Base-by-base conservation (phyloP, 2,797 vertebrate genomes). In the Chelon labrosus region DNA sequence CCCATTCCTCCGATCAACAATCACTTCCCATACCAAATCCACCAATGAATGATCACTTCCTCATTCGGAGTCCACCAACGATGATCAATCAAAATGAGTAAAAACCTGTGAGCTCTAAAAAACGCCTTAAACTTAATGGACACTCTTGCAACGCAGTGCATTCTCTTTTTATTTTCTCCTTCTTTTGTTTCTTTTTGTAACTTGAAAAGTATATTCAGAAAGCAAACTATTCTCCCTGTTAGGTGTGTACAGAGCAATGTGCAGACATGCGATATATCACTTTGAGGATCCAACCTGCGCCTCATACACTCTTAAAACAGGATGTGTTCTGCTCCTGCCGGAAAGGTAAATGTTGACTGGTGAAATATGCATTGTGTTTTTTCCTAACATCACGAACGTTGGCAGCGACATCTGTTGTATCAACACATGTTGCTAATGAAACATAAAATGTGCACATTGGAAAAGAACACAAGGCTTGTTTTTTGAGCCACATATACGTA, bases 91-190 rank as follows among this genome's bases (percentile, higher is more conserved):
- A 93, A 85, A 72, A 92, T 46, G 82, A 89, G 85, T 92, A 87
- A 86, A 86, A 91, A 97, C 97, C 97, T 96, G 95, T 95, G 96
- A 98, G 96, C 96, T 98, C 97, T 63, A 96, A 97, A 97, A 96
- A 97, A 96, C 97, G 98, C 98, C 98, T 99, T 99, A 99, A 98
- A 96, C 96, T 75, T 86, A 95, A 96, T 70, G 95, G 96, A 98
- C 97, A 97, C 97, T 98, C 96, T 97, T 95, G 88, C 96, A 96
- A 89, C 88, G 93, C 96, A 96, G 97, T 97, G 97, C 96, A 96
- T 97, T 97, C 75, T 87, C 44, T 72, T 61, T 72, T 38, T 62
- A 14, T 6, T 37, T 44, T 12, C 22, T 41, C 35, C 13, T 69
- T 73, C 73, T 69, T 8, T 83, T 69, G 85, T 35, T 70, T 85